These are phyloP conservation scores for Polydrusus cervinus DNA, from an alignment of 2,888 invertebrate species.

Conservation along the genomic window DNA sequence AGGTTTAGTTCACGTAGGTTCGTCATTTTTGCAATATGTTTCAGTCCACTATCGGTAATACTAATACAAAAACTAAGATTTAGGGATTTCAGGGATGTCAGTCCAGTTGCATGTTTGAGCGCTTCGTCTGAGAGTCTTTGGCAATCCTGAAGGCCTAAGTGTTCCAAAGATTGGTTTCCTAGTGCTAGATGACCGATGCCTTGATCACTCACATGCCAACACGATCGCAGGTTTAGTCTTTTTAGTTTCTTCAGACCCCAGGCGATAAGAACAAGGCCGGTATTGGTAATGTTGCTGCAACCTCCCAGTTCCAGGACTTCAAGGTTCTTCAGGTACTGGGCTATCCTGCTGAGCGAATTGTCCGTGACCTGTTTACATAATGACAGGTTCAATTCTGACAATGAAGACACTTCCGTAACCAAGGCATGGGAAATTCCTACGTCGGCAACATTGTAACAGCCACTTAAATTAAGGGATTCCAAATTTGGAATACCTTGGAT, in stretches of 20 bases:
- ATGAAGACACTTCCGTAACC: slow-evolving; percentile 81
- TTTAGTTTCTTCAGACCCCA: slow-evolving; percentile 90
- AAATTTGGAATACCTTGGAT: slow-evolving; percentile 89
- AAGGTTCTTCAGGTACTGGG: slow-evolving; percentile 88
- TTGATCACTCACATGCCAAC: slow-evolving; percentile 93
- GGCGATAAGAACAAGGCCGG: slow-evolving; percentile 88
- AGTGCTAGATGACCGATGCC: slow-evolving; percentile 92
- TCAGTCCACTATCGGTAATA: slow-evolving; percentile 93
- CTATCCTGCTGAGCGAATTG: slow-evolving; percentile 88
- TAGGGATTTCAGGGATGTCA: slow-evolving; percentile 87
- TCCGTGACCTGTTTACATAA: slow-evolving; percentile 97
- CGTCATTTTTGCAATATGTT: slow-evolving; percentile 89
- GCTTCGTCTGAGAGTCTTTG: slow-evolving; percentile 95
- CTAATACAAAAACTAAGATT: slow-evolving; percentile 96
- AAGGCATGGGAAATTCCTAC: slow-evolving; percentile 88
- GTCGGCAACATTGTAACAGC: slow-evolving; percentile 95
- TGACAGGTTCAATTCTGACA: slow-evolving; percentile 89
- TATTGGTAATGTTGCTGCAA: slow-evolving; percentile 92
- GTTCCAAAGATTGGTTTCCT: slow-evolving; percentile 87
- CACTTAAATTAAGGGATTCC: slow-evolving; percentile 91
- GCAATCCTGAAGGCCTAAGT: slow-evolving; percentile 91
- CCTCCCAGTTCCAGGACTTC: slow-evolving; percentile 93
- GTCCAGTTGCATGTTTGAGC: slow-evolving; percentile 87
- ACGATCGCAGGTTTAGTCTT: slow-evolving; percentile 90
- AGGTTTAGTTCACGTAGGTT: slow-evolving; percentile 90